These are phyloP conservation scores for Antrozous pallidus DNA, from an alignment of 2,797 vertebrate species.

Conservation along the genomic window DNA sequence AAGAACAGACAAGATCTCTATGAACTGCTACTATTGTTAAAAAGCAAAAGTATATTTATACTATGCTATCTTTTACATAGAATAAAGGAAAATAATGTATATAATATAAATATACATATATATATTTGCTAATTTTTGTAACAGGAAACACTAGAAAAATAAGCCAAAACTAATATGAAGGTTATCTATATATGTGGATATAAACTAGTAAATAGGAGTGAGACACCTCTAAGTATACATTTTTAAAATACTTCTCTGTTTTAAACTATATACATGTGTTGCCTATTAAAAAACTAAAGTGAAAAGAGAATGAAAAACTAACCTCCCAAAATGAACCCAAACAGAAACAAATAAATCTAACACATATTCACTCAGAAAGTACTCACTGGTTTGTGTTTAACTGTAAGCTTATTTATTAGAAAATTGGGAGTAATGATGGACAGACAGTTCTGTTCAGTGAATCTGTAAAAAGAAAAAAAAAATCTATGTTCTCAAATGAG, in stretches of 20 bases:
- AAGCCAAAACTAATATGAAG: background rate
- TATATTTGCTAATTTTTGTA: conserved; percentile 15
- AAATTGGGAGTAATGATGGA: background rate
- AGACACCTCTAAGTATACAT: background rate
- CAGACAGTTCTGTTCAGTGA: background rate
- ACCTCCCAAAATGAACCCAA: background rate
- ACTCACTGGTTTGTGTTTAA: background rate
- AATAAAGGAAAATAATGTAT: too few species aligned
- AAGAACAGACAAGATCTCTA: background rate
- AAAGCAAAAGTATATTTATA: background rate
- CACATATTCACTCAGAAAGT: background rate
- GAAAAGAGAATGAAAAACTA: background rate
- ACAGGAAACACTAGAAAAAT: conserved; percentile 7
- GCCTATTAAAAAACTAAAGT: background rate
- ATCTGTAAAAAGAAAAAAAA: background rate
- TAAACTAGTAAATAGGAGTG: background rate
- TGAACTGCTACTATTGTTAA: background rate
- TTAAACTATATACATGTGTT: background rate
- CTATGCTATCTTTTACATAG: background rate
- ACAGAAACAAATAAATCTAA: conserved; percentile 24
- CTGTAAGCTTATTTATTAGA: conserved; percentile 20
- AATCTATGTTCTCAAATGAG: background rate
- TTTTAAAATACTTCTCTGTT: background rate
- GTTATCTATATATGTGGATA: background rate
- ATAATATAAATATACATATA: background rate